Evolutionary conservation across 2,888 invertebrate species (phyloP), one percentile per base, ranked within the genome.

Genomic region (Macrosoma leucophasiata): DNA sequence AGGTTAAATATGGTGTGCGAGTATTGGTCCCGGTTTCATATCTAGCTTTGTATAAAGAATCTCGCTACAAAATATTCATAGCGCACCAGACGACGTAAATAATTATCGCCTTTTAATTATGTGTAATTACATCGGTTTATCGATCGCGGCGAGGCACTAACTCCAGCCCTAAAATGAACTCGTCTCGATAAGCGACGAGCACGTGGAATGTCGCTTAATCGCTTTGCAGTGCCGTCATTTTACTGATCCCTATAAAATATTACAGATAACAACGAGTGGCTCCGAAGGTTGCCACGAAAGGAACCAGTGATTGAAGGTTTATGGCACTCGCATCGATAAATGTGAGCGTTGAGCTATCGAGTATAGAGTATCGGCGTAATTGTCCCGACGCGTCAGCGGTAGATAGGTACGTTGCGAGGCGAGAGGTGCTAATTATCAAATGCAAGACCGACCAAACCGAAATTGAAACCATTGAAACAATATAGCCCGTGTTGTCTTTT

Each of bases 401-500:
- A 41, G 29, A 27, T 36, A 35, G 31, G 21, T 24, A 19, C 61
- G 58, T 58, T 58, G 62, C 55, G 58, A 63, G 56, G 52, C 62
- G 55, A 56, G 67, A 84, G 81, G 84, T 79, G 84, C 73, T 84
- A 84, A 84, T 81, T 78, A 78, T 75, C 79, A 66, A 74, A 82
- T 82, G 81, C 81, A 78, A 79, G 77, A 74, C 63, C 67, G 66
- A 64, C 68, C 69, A 60, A 66, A 67, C 76, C 71, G 63, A 81
- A 78, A 79, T 79, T 78, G 77, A 77, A 82, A 70, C 76, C 71
- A 74, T 77, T 79, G 79, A 82, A 84, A 84, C 84, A 84, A 84
- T 79, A 79, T 71, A 58, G 62, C 64, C 57, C 50, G 56, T 82
- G 78, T 84, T 84, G 69, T 70, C 75, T 73, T 79, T 82, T 70